Evolutionary conservation across 2,888 invertebrate species (phyloP).

Genomic region (Arge pagana): DNA sequence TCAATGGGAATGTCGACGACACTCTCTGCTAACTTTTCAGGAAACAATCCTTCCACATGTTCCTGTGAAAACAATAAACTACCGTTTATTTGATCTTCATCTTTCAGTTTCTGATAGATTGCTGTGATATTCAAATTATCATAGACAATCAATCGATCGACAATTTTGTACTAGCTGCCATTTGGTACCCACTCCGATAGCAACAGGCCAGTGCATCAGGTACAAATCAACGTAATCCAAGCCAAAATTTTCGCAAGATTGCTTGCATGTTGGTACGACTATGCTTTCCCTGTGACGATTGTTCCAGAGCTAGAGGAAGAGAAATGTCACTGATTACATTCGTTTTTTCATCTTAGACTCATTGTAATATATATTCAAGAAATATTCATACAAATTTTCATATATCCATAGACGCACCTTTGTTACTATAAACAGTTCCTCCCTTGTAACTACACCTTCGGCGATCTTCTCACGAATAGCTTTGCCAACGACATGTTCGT

Average conservation of each 20-base stretch:
- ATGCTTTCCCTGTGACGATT: slow-evolving; percentile 66
- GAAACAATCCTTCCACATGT: slow-evolving; percentile 14
- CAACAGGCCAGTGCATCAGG: slow-evolving; percentile 87
- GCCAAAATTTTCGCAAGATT: slow-evolving; percentile 59
- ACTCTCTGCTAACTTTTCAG: neutral
- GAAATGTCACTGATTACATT: neutral
- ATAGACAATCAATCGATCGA: too few relatives aligned
- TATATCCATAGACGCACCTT: too few relatives aligned
- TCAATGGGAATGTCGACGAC: slow-evolving; percentile 65
- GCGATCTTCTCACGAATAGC: slow-evolving; percentile 55
- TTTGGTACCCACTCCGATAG: slow-evolving; percentile 58
- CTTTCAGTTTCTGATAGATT: too few relatives aligned
- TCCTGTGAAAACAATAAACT: slow-evolving; percentile 21
- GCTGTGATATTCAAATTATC: too few relatives aligned
- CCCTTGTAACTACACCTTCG: slow-evolving; percentile 55
- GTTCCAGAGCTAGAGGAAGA: slow-evolving; percentile 59
- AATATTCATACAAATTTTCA: neutral
- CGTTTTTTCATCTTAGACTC: neutral
- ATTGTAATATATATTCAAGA: neutral
- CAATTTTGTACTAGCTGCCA: too few relatives aligned
- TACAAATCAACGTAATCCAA: slow-evolving; percentile 79
- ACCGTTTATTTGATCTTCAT: too few relatives aligned
- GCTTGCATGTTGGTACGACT: slow-evolving; percentile 62
- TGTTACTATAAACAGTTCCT: slow-evolving; percentile 56
- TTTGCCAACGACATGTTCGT: slow-evolving; percentile 55